Evolutionary conservation across 2,113 vertebrate genomes (phyloP), one percentile per base, ranked within the genome.

Genomic region (Proteles cristata): DNA sequence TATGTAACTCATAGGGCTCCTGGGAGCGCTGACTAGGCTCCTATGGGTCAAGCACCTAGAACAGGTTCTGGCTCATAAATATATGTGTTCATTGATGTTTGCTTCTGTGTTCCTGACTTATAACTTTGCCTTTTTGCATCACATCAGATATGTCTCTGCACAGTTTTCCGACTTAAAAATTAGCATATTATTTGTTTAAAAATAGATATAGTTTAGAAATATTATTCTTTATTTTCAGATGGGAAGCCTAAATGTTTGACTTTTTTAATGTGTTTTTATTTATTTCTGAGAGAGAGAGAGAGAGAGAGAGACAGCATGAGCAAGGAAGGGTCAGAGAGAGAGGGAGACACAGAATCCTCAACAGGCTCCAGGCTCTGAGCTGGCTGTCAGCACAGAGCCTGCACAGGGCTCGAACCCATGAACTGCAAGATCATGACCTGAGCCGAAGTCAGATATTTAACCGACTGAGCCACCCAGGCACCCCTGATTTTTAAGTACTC

Each of bases 141-240:
- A 69, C 31, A 19, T 11, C 53, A 35, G 69, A 23, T 66, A 77
- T 58, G 31, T 39, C n/a, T 77, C 31, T 65, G 74, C 19, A 71
- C 50, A 68, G 33, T 63, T 81, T 7, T 28, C 50, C 69, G 12
- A 4, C 82, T 82, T 63, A 93, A 93, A 81, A n/a, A 33, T 92
- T 50, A 73, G 63, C 39, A 93, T 63, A 35, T 39, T 85, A 79
- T 74, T 88, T 92, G 15, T 61, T 28, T 63, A 48, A 86, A 58
- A 12, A 9, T 14, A 2, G 28, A 80, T 66, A 25, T 14, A 68
- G 17, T 55, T 91, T 58, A 35, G 50, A 86, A 66, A 31, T 50
- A 83, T 71, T 61, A 48, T 82, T 65, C 43, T 91, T 86, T 80
- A 33, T 58, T 65, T 90, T 90, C 45, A 71, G 45, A 93, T 61